These are phyloP conservation scores for Philotrypesis tridentata DNA, from an alignment of 1,140 invertebrate genomes.

Conservation along the genomic window DNA sequence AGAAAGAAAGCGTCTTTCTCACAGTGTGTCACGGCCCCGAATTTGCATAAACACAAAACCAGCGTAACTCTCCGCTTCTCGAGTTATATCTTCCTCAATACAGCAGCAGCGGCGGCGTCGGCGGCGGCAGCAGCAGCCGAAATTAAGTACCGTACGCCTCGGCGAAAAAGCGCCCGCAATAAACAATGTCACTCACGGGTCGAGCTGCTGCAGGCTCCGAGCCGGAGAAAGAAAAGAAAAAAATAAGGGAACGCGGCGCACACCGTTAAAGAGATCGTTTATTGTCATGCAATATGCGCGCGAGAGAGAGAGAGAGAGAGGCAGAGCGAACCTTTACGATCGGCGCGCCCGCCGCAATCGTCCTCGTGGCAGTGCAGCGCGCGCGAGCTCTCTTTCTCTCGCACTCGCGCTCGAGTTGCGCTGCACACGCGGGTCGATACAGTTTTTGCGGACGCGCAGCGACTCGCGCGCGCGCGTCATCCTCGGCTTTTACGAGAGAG, in stretches of 20 bases:
- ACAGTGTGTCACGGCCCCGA: not conserved
- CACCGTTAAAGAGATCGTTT: constrained; percentile 36
- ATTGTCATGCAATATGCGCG: constrained; percentile 26
- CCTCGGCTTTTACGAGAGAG: constrained; percentile 58
- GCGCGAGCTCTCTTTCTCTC: no score
- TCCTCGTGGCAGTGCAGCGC: no score
- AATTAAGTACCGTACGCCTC: constrained; percentile 9
- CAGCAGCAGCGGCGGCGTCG: no score
- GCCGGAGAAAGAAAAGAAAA: not conserved
- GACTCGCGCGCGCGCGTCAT: not conserved
- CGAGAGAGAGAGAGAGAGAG: not conserved
- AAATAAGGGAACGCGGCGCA: not conserved
- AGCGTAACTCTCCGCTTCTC: not conserved
- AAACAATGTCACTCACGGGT: constrained; percentile 40
- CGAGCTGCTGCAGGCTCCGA: no score
- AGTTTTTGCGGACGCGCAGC: not conserved
- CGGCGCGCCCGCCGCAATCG: not conserved
- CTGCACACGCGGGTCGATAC: not conserved
- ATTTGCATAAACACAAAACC: constrained; percentile 1
- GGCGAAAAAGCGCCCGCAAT: not conserved
- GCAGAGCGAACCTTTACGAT: constrained; percentile 33
- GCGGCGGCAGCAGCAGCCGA: not conserved
- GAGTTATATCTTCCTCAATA: constrained; percentile 6
- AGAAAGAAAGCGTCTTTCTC: not conserved
- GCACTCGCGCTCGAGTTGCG: no score